Evolutionary conservation across 2,888 invertebrate species (phyloP).

Genomic region (Thelaira solivaga): DNA sequence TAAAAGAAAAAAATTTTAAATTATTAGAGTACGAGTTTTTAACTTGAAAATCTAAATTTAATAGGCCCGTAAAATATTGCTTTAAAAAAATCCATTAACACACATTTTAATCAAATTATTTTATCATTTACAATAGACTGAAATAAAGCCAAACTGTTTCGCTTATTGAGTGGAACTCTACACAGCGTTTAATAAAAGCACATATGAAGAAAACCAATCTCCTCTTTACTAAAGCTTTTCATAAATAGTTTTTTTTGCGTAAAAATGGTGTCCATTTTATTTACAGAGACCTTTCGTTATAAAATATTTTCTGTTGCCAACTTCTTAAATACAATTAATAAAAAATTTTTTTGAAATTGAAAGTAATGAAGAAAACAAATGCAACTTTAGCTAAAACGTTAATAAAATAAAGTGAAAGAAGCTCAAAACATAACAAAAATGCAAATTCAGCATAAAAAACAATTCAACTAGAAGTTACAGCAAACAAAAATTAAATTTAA

Average conservation of each 20-base stretch:
- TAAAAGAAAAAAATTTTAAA: background rate
- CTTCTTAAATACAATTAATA: background rate
- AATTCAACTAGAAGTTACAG: background rate
- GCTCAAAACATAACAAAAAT: background rate
- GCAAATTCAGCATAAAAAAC: slow-evolving; percentile 22
- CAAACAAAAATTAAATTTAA: slow-evolving; percentile 67
- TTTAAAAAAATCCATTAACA: slow-evolving; percentile 42
- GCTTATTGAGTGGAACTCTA: too few relatives aligned
- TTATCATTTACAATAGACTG: slow-evolving; percentile 18
- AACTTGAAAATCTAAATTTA: slow-evolving; percentile 1
- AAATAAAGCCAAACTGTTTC: background rate
- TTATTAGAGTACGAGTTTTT: background rate
- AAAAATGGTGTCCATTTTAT: too few relatives aligned
- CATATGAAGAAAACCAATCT: too few relatives aligned
- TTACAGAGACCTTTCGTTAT: too few relatives aligned
- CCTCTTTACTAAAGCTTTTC: too few relatives aligned
- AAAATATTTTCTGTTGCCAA: too few relatives aligned
- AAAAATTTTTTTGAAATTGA: too few relatives aligned
- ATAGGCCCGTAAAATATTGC: slow-evolving; percentile 41
- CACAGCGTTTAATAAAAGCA: too few relatives aligned
- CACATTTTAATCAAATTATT: slow-evolving; percentile 1
- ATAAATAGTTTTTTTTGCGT: too few relatives aligned
- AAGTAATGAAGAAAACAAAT: too few relatives aligned
- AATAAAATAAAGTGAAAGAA: slow-evolving; percentile 7
- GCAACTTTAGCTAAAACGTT: background rate